Evolutionary conservation across 2,113 vertebrate genomes (phyloP).

Genomic region (Perognathus longimembris): DNA sequence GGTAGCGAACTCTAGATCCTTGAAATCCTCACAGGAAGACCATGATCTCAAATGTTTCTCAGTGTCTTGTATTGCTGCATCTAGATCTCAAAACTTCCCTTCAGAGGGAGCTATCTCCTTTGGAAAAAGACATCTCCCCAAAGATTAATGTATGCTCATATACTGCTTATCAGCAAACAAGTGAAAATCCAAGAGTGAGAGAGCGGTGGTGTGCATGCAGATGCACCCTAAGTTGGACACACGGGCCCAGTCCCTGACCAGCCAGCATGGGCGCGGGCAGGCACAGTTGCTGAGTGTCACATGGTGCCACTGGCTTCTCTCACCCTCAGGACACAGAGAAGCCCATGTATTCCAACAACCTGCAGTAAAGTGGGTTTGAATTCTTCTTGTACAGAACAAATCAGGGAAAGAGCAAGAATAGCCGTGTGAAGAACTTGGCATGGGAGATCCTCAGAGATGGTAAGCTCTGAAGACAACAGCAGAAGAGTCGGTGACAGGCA

Average conservation of each 20-base stretch:
- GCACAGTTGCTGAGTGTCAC: too few relatives aligned
- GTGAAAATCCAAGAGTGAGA: neutral
- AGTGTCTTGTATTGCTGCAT: rapidly evolving
- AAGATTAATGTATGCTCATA: rapidly evolving
- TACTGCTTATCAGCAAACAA: neutral
- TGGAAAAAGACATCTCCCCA: neutral
- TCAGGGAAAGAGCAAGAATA: too few relatives aligned
- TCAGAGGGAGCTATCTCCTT: neutral
- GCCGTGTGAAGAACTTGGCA: neutral
- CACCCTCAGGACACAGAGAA: neutral
- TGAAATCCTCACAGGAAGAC: neutral
- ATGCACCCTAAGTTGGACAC: too few relatives aligned
- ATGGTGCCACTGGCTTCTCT: neutral
- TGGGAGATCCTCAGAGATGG: neutral
- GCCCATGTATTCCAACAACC: neutral
- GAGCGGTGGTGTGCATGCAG: too few relatives aligned
- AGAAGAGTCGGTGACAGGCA: neutral
- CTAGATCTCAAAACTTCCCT: too few relatives aligned
- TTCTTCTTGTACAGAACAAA: neutral
- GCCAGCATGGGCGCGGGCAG: too few relatives aligned
- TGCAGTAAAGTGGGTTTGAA: neutral
- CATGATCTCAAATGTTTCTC: neutral
- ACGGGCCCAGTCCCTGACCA: too few relatives aligned
- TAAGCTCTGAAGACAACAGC: rapidly evolving
- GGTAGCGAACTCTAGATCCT: neutral